These are phyloP conservation scores for Sus cebifrons DNA, from an alignment of 2,797 vertebrate genomes.

Conservation along the genomic window DNA sequence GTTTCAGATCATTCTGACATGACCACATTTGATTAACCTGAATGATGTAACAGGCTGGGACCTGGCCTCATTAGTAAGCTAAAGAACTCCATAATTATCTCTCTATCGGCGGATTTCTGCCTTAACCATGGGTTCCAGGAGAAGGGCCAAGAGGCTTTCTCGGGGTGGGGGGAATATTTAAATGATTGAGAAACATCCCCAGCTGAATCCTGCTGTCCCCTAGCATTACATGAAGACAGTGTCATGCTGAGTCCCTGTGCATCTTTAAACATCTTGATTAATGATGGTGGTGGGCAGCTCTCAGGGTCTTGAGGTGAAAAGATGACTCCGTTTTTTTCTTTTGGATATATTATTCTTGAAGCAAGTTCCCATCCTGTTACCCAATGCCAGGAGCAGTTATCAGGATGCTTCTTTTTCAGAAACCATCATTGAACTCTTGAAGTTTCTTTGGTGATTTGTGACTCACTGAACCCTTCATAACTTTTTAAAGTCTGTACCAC, in stretches of 20 bases:
- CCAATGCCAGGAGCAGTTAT: neutral
- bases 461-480: neutral
- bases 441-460: neutral
- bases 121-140: neutral
- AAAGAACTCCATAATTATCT: constrained; percentile 51
- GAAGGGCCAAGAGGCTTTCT: neutral
- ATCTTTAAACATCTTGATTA: neutral
- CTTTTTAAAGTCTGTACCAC: neutral
- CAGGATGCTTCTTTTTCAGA: neutral
- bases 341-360: neutral
- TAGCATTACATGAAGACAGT: neutral
- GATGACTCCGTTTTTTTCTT: neutral
- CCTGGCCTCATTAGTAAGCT: constrained; percentile 82
- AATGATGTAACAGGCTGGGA: constrained; percentile 82
- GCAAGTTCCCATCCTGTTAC: neutral
- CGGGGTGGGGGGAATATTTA: neutral
- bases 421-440: neutral
- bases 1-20: neutral
- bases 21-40: constrained; percentile 81
- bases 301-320: neutral
- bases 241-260: fast-evolving
- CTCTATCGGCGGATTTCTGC: neutral
- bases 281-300: neutral
- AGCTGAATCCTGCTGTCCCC: too few relatives aligned
- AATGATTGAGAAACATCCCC: neutral